phyloP scores from a whole-genome alignment of 1,140 invertebrate genomes.

The Chironomus striatipennis region DNA sequence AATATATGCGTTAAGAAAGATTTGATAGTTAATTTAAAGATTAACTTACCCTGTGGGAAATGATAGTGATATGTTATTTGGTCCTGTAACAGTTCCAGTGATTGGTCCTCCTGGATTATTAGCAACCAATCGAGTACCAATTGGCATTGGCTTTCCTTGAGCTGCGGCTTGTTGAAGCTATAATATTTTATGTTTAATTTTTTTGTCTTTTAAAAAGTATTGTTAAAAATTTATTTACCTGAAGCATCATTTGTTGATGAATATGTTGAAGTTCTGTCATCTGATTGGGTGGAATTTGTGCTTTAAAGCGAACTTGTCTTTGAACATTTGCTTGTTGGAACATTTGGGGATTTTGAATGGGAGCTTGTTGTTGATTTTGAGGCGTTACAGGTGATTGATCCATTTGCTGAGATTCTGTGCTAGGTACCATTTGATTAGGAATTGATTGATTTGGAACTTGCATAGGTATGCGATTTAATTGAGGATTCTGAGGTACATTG shows the following conservation, averaged over 20 bases:
- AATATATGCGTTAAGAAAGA: background rate
- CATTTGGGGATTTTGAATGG: constrained; percentile 25
- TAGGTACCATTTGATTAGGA: background rate
- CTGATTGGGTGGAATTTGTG: constrained; percentile 24
- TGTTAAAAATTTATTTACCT: constrained; percentile 31
- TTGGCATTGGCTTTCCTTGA: constrained; percentile 44
- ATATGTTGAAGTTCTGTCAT: constrained; percentile 33
- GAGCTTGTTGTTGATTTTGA: constrained; percentile 24
- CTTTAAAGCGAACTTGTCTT: constrained; percentile 24
- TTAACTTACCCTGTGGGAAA: constrained; percentile 35
- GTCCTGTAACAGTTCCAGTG: constrained; percentile 45
- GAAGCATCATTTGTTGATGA: constrained; percentile 40
- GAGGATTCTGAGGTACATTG: background rate
- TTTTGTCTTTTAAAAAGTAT: background rate
- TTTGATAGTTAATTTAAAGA: background rate
- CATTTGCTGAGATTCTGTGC: background rate
- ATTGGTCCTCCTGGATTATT: constrained; percentile 40
- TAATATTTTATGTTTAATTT: background rate
- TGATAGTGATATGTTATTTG: constrained; percentile 46
- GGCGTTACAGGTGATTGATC: background rate
- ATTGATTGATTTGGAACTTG: constrained; percentile 25
- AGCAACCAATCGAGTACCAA: constrained; percentile 45
- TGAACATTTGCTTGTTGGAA: constrained; percentile 26
- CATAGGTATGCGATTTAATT: constrained; percentile 26
- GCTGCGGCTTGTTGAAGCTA: constrained; percentile 47